These are phyloP conservation scores for Dipodomys ordii DNA, from an alignment of 2,113 vertebrate genomes.

Conservation along the genomic window DNA sequence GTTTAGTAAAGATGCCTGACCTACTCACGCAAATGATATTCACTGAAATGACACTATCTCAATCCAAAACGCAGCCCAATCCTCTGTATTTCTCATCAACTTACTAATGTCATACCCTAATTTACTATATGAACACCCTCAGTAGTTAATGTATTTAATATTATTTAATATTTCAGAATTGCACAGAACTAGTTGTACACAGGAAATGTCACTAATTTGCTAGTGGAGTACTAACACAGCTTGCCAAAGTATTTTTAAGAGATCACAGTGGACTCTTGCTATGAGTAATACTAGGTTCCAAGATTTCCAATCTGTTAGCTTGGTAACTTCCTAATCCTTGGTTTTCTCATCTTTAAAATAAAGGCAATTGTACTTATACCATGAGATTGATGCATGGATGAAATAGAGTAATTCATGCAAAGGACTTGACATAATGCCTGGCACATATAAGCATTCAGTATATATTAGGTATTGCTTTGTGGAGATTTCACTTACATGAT, in stretches of 20 bases:
- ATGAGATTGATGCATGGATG: background rate
- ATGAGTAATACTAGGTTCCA: slow-evolving; percentile 2
- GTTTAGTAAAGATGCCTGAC: background rate
- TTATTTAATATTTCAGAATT: background rate
- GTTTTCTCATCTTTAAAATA: slow-evolving; percentile 31
- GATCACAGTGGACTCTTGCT: background rate
- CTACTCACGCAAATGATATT: background rate
- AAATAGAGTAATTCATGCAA: background rate
- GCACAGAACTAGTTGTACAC: background rate
- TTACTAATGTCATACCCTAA: background rate
- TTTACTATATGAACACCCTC: background rate
- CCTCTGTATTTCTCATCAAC: too few relatives aligned
- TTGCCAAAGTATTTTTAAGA: background rate
- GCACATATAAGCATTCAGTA: background rate
- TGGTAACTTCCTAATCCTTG: background rate
- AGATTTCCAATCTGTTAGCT: background rate
- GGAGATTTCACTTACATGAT: background rate
- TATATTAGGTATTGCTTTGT: background rate
- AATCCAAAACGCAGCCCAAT: background rate
- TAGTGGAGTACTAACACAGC: slow-evolving; percentile 6
- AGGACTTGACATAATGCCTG: background rate
- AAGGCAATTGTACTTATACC: background rate
- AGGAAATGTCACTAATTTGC: slow-evolving; percentile 23
- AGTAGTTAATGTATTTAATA: background rate
- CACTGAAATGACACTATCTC: background rate